These are phyloP conservation scores for Muscicapa striata DNA, from an alignment of 2,797 vertebrate genomes.

Conservation along the genomic window DNA sequence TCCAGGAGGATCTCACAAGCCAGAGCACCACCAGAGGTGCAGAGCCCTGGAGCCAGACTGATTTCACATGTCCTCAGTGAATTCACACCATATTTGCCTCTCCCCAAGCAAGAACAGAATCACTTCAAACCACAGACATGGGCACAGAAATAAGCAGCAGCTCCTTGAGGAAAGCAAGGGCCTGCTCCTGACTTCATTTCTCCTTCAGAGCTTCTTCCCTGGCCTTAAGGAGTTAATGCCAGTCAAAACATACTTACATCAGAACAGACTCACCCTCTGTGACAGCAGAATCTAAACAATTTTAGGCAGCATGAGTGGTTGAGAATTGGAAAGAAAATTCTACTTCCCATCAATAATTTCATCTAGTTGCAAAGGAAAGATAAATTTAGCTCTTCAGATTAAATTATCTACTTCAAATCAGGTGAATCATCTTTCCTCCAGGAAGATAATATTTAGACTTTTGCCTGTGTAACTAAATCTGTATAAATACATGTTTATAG, in stretches of 20 bases:
- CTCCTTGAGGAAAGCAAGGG: not conserved
- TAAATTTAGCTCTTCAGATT: constrained; percentile 33
- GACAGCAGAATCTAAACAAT: constrained; percentile 1
- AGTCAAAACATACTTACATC: constrained; percentile 14
- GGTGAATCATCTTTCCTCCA: constrained; percentile 32
- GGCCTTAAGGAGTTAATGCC: not conserved
- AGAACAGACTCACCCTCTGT: not conserved
- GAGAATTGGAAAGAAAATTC: not conserved
- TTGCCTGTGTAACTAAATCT: not conserved
- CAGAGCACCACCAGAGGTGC: not conserved
- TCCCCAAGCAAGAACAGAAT: not conserved
- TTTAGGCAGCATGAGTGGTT: not conserved
- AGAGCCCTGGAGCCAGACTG: not conserved
- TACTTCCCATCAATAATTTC: constrained; percentile 14
- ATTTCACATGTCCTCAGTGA: not conserved
- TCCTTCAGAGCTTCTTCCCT: not conserved
- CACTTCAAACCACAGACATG: not conserved
- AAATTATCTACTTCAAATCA: constrained; percentile 48
- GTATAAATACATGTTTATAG: not conserved
- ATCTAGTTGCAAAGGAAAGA: constrained; percentile 17
- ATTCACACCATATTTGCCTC: not conserved
- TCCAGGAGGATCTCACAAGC: not conserved
- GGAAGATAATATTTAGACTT: not conserved
- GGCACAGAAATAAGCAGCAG: not conserved
- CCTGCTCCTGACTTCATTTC: not conserved